Percentiles rank a stretch among this genome's conserved stretches.
These are phyloP conservation scores for Caerostris darwini DNA, from an alignment of 1,140 invertebrate species.

Conservation along the genomic window DNA sequence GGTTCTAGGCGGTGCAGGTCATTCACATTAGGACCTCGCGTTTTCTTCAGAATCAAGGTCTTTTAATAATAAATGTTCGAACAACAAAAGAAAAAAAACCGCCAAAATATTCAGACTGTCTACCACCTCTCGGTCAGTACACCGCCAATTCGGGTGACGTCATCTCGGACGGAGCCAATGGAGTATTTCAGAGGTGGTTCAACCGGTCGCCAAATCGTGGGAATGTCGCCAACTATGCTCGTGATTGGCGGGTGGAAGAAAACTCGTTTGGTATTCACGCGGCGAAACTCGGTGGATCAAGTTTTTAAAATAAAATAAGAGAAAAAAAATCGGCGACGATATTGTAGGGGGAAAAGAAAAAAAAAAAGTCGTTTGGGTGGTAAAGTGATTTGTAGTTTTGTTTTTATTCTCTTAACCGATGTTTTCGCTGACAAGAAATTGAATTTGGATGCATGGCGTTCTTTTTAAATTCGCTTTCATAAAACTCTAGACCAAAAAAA, in stretches of 20 bases:
- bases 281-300: slow-evolving; percentile 7
- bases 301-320: background rate
- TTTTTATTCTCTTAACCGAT: background rate
- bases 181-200: background rate
- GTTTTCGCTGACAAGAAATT: too few species aligned
- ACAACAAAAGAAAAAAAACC: background rate
- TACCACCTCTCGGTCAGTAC: background rate
- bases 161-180: background rate
- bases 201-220: background rate
- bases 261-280: slow-evolving; percentile 18
- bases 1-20: background rate
- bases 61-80: slow-evolving; percentile 32
- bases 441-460: too few species aligned
- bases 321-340: background rate
- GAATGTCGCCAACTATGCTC: background rate
- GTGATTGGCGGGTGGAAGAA: background rate
- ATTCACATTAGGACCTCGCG: slow-evolving; percentile 32
- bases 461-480: too few species aligned
- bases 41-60: slow-evolving; percentile 53
- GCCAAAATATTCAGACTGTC: slow-evolving; percentile 39
- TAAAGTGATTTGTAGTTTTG: slow-evolving; percentile 20
- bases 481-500: too few species aligned
- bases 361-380: slow-evolving; percentile 12
- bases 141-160: background rate
- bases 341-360: background rate